phyloP scores from a whole-genome alignment of 2,113 vertebrate genomes.

The Mustela lutreola region DNA sequence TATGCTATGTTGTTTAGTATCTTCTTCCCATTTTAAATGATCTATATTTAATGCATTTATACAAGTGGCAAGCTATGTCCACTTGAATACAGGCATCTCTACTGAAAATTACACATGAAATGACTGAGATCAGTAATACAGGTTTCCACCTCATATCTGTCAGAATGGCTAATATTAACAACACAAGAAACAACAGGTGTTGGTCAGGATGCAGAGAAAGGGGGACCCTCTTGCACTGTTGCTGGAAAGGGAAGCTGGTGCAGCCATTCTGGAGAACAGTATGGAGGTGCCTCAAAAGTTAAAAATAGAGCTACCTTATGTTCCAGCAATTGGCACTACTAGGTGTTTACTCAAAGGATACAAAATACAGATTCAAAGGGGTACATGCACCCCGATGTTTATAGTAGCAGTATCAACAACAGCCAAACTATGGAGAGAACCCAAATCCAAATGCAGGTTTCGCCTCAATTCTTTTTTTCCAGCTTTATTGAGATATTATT shows the following conservation, averaged over 20 bases:
- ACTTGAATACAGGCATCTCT: slow-evolving; percentile 13
- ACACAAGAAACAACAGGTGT: neutral
- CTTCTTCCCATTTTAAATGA: slow-evolving; percentile 39
- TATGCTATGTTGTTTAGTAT: slow-evolving; percentile 17
- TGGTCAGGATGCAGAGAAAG: neutral
- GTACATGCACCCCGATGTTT: neutral
- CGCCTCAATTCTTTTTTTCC: neutral
- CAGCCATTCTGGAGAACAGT: neutral
- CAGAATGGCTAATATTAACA: neutral
- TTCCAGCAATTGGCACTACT: neutral
- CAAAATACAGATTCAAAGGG: neutral
- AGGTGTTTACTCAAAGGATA: neutral
- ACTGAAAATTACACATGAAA: slow-evolving; percentile 54
- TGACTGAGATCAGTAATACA: slow-evolving; percentile 47
- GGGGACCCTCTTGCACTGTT: neutral
- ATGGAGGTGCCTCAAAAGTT: neutral
- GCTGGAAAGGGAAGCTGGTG: neutral
- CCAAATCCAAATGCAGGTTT: neutral
- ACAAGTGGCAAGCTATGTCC: neutral
- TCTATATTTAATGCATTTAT: slow-evolving; percentile 44
- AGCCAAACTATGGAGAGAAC: neutral
- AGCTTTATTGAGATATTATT: neutral
- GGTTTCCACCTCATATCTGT: neutral
- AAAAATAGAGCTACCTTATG: neutral
- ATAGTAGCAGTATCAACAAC: neutral